Evolutionary conservation across 1,140 invertebrate species (phyloP), one percentile per base, ranked within the genome.

Genomic region (Pararge aegeria): DNA sequence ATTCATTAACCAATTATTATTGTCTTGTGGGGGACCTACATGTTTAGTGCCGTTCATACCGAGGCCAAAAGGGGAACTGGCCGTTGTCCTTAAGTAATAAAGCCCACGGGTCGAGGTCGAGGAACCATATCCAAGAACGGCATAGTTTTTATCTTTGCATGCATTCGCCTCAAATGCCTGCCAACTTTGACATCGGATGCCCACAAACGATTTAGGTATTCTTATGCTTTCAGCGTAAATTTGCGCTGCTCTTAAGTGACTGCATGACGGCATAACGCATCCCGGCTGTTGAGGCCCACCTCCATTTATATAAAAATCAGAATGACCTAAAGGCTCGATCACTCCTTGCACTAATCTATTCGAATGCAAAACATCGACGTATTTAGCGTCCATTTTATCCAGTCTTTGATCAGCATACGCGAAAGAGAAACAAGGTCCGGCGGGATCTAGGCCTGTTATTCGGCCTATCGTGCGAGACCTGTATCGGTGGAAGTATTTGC

Each of bases 261-360:
- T 93, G 62, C 93, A 94, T 1, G 92, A 90, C 37, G 93, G 71
- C 90, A 83, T 65, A 57, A 90, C 73, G 57, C 94, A 95, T 5
- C 94, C 94, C 0, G 93, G 92, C 75, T 95, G 94, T 7, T 76
- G 60, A 1, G 73, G 70, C 4, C 92, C 92, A 0, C 95, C 95
- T 0, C 95, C 95, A 55, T 94, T 94, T 2, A 92, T 90, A 63
- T 91, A 94, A 68, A 93, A 94, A 73, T 95, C 94, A 5, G 91
- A 90, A 66, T 93, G 90, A 2, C 93, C 93, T 7, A 94, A 74
- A 0, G 93, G 71, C 56, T 91, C 83, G 12, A 90, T 74, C 37
- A 93, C 92, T 1, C 94, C 94, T 68, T 92, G 90, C 12, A 87
- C 56, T 58, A 91, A 82, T 68, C 84, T 91, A 68, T 93, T 93